Conservation (phyloP, 2,113 vertebrate genomes). For the Smithornis capensis region DNA sequence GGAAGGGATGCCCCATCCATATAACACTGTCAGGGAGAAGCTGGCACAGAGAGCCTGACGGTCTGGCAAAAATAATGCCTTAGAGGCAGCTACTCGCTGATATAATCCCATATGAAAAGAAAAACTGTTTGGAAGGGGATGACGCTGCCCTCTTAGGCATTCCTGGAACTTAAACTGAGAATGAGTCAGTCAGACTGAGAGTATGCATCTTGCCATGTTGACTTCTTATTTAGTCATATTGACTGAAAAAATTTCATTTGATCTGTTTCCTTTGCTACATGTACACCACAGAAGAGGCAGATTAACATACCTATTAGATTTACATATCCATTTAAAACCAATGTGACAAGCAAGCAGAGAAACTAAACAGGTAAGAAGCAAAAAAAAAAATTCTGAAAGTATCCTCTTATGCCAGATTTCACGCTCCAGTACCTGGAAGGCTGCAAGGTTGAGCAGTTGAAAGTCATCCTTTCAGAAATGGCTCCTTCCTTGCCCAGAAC, state of each 20-base stretch:
- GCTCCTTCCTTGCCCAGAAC: neutral
- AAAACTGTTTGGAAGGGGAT: constrained; percentile 19
- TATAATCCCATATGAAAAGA: constrained; percentile 7
- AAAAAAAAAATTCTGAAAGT: neutral
- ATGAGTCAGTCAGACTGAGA: neutral
- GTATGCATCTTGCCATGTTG: neutral
- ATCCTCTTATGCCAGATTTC: neutral
- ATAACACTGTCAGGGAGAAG: neutral
- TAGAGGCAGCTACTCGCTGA: constrained; percentile 35
- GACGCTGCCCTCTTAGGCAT: constrained; percentile 12
- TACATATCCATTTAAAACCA: neutral
- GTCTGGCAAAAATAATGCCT: constrained; percentile 22
- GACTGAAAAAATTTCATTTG: constrained; percentile 2
- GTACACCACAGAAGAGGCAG: neutral
- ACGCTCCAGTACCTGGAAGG: neutral
- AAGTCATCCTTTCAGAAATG: neutral
- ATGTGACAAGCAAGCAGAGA: neutral
- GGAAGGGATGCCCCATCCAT: neutral
- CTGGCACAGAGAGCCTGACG: neutral
- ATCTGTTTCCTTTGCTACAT: neutral
- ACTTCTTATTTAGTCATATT: neutral
- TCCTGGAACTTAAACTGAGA: neutral
- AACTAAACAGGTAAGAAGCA: neutral
- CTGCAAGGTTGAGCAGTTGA: neutral
- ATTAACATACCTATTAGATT: neutral